Evolutionary conservation across 2,113 vertebrate genomes (phyloP).

Genomic region (Ameiurus melas): DNA sequence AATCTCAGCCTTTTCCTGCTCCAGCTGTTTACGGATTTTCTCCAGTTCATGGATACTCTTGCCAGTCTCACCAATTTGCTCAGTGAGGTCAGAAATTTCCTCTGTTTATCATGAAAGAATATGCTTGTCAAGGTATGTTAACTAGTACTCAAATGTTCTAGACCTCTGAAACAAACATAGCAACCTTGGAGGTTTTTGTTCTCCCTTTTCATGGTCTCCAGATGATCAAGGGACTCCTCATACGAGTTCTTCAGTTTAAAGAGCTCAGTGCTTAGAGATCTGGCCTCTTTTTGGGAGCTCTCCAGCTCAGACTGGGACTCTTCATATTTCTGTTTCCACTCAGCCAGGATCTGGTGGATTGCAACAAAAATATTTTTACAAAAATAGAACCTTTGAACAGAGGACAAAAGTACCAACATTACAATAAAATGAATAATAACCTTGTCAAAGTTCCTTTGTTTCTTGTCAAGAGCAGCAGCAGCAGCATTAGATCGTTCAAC

Average conservation of each 20-base stretch:
- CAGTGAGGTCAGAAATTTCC: conserved; percentile 70
- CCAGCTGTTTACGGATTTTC: conserved; percentile 65
- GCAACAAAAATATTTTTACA: neutral
- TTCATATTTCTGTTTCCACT: conserved; percentile 72
- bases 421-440: conserved; percentile 43
- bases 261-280: conserved; percentile 67
- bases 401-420: neutral
- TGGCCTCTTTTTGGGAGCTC: conserved; percentile 64
- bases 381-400: neutral
- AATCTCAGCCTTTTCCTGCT: conserved; percentile 69
- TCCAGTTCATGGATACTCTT: conserved; percentile 70
- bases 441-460: conserved; percentile 84
- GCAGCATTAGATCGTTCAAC: conserved; percentile 79
- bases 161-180: neutral
- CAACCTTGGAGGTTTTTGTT: conserved; percentile 71
- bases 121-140: neutral
- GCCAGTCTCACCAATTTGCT: conserved; percentile 66
- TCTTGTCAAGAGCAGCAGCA: conserved; percentile 77
- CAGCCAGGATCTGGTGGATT: conserved; percentile 60
- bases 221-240: conserved; percentile 68
- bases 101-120: conserved; percentile 49
- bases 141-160: neutral
- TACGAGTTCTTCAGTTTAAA: conserved; percentile 72
- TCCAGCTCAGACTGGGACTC: conserved; percentile 68
- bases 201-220: conserved; percentile 69